These are phyloP conservation scores for Characodon lateralis DNA, from an alignment of 2,797 vertebrate genomes.

Conservation along the genomic window DNA sequence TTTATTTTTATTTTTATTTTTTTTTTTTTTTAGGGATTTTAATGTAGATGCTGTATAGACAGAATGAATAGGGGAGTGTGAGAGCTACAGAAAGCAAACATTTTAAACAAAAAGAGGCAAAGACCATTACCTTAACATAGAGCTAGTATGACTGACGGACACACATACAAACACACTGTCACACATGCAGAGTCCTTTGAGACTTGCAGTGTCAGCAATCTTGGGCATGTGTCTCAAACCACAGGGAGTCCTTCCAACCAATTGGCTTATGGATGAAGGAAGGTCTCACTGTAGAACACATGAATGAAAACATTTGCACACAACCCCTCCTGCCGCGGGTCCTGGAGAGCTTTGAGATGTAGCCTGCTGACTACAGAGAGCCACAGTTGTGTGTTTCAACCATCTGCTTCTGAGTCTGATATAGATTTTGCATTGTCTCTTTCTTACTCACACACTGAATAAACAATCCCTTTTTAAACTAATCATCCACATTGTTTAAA, in stretches of 20 bases:
- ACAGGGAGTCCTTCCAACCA: constrained; percentile 46
- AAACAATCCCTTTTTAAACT: neutral
- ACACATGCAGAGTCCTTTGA: constrained; percentile 27
- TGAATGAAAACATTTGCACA: constrained; percentile 16
- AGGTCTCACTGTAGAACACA: constrained; percentile 31
- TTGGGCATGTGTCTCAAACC: constrained; percentile 37
- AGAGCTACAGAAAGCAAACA: neutral
- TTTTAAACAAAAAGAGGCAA: neutral
- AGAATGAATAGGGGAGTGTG: neutral
- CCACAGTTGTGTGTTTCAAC: constrained; percentile 49
- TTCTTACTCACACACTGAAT: neutral
- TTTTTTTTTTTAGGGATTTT: too few species aligned
- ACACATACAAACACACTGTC: neutral
- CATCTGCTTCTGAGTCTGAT: constrained; percentile 62
- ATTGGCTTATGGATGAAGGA: constrained; percentile 51
- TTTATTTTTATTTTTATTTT: too few species aligned
- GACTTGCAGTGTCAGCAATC: constrained; percentile 15
- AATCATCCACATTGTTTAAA: constrained; percentile 1
- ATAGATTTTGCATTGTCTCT: constrained; percentile 38
- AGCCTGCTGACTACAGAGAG: constrained; percentile 47
- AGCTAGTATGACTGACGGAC: neutral
- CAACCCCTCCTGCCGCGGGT: constrained; percentile 46
- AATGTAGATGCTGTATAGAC: neutral
- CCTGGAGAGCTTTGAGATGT: constrained; percentile 55
- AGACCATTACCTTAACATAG: neutral